Percentiles rank a stretch among this genome's conserved stretches.
These are phyloP conservation scores for Teleogryllus oceanicus DNA, from an alignment of 2,888 invertebrate genomes.

Conservation along the genomic window DNA sequence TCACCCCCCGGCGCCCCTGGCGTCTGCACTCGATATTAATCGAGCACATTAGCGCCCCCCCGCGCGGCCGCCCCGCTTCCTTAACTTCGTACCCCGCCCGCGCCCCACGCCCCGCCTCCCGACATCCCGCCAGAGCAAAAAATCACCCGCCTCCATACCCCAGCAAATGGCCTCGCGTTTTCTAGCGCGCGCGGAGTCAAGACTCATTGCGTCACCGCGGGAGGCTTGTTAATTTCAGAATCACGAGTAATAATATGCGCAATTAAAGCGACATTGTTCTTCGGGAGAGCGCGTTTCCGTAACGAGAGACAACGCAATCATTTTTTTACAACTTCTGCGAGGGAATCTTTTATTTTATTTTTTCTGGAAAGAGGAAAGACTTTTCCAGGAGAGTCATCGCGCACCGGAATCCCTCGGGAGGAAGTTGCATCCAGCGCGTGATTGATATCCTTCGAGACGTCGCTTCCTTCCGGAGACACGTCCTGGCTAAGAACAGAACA, in stretches of 20 bases:
- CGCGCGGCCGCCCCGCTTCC: neutral
- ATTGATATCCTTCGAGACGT: neutral
- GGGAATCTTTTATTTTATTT: no score
- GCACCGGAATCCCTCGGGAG: neutral
- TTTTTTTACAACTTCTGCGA: no score
- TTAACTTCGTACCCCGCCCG: no score
- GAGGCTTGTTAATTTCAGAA: neutral
- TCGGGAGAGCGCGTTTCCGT: neutral
- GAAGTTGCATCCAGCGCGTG: neutral
- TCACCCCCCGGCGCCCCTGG: neutral
- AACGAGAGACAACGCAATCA: neutral
- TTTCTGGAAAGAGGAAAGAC: no score
- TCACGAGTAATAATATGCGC: neutral
- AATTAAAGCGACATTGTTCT: constrained; percentile 9
- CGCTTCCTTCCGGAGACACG: neutral
- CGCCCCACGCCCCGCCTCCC: no score
- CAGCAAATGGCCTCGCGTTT: no score
- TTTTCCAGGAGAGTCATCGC: neutral
- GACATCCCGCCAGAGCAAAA: no score
- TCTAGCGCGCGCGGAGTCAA: no score
- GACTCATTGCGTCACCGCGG: no score
- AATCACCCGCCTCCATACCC: no score
- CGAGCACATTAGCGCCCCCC: neutral
- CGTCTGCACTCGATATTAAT: neutral
- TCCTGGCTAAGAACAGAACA: neutral